Evolutionary conservation across 1,140 invertebrate species (phyloP).

Genomic region (Riptortus pedestris): DNA sequence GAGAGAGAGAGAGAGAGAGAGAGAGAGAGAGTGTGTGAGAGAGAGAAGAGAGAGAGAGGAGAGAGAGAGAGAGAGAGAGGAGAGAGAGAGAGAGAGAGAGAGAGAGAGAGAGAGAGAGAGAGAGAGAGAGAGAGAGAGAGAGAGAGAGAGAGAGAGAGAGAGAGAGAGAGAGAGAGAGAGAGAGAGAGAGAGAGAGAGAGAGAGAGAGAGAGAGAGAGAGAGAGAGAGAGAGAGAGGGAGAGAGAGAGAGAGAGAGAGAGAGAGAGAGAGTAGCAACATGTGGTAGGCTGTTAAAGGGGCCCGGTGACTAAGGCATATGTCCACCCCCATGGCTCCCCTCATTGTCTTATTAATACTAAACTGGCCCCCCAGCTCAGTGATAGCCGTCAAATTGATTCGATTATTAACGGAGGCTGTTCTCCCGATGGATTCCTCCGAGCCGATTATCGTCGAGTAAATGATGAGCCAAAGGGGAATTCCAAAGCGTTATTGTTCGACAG

Average conservation of each 20-base stretch:
- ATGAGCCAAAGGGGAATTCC: neutral
- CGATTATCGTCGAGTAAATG: neutral
- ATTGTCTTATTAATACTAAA: conserved; percentile 7
- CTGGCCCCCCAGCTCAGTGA: neutral
- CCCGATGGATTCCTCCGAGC: neutral
- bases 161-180: no score
- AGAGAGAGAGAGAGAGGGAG: neutral
- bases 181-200: no score
- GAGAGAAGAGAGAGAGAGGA: no score
- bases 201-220: no score
- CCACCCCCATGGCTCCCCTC: conserved; percentile 1
- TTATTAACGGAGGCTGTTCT: neutral
- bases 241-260: neutral
- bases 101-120: no score
- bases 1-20: no score
- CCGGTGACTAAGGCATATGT: conserved; percentile 6
- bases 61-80: no score
- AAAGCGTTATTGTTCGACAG: neutral
- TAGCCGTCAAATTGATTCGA: conserved; percentile 9
- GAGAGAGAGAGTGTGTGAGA: no score
- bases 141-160: no score
- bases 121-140: no score
- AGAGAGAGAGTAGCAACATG: neutral
- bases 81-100: no score
- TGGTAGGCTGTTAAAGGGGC: neutral